Base-by-base conservation (phyloP, 2,797 vertebrate species). In the Acrossocheilus fasciatus region DNA sequence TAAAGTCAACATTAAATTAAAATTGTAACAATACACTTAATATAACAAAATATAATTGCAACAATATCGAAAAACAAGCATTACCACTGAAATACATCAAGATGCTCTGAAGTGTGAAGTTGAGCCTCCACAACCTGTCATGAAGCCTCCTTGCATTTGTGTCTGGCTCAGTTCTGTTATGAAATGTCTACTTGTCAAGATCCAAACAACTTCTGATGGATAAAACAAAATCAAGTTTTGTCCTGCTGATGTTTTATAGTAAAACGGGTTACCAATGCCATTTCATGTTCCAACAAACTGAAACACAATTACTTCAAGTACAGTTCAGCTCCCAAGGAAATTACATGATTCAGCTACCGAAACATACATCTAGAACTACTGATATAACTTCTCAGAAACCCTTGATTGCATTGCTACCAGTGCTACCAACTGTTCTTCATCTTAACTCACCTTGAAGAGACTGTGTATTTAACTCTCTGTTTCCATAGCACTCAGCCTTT, bases 401-500 rank as follows among this genome's bases (percentile, higher is more conserved):
- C 12, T 78, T 78, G 36, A 73, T 82, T 82, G 50, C 50, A 14
- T 57, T 59, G 47, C 23, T 36, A 50, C 26, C 62, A 57, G 34
- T 66, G 30, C 30, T 66, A 34, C 30, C 64, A 17, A 57, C 36
- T n/a, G n/a, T 23, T 70, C 82, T 83, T 75, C 30, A 81, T 30
- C 50, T 82, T 8, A 10, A 11, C 47, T 82, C 34, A 72, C 81
- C 50, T 54, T 72, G 23, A 82, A 82, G 20, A 82, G 12, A 80
- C 39, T 39, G 11, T 47, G 59, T 81, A 45, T 69, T 54, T 39
- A 70, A 72, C 23, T 54, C 39, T 64, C 47, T 77, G 74, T 78
- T 78, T 84, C 83, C 43, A 52, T 84, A 36, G 64, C 74, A 54
- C 45, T 68, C 73, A n/a, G 45, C 20, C 45, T 76, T 64, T 84